These are phyloP conservation scores for Rhynchomys soricoides DNA, from an alignment of 2,113 vertebrate genomes.

Conservation along the genomic window DNA sequence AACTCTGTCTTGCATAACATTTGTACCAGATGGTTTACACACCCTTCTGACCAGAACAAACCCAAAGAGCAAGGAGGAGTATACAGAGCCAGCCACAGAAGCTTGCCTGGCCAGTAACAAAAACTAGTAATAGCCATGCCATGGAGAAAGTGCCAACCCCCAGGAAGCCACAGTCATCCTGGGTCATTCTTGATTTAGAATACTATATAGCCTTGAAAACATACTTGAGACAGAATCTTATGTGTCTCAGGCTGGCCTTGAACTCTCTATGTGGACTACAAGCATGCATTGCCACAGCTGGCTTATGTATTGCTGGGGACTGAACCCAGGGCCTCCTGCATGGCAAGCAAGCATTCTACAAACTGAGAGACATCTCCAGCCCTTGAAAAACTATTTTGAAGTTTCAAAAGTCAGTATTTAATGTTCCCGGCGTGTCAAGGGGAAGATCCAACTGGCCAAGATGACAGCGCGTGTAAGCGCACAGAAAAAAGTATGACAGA, in stretches of 20 bases:
- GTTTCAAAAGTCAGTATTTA: too few relatives aligned
- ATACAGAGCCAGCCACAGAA: neutral
- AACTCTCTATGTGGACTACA: neutral
- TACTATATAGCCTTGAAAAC: neutral
- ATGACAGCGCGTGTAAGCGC: accelerated
- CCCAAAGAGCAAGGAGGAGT: neutral
- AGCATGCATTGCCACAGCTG: neutral
- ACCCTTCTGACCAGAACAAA: neutral
- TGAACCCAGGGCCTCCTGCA: neutral
- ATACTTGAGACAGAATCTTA: neutral
- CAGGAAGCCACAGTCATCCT: neutral
- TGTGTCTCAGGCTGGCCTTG: neutral
- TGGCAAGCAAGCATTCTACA: neutral
- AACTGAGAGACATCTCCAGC: neutral
- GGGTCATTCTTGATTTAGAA: neutral
- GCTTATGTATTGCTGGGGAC: neutral
- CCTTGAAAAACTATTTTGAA: too few relatives aligned
- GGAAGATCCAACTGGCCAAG: neutral
- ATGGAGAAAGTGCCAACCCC: neutral
- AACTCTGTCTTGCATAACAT: neutral
- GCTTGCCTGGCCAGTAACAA: neutral
- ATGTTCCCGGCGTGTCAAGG: neutral
- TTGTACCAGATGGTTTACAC: neutral
- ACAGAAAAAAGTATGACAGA: too few relatives aligned
- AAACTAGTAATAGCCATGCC: neutral